These are phyloP conservation scores for Delichon dasypus DNA, from an alignment of 2,797 vertebrate genomes.

Conservation along the genomic window DNA sequence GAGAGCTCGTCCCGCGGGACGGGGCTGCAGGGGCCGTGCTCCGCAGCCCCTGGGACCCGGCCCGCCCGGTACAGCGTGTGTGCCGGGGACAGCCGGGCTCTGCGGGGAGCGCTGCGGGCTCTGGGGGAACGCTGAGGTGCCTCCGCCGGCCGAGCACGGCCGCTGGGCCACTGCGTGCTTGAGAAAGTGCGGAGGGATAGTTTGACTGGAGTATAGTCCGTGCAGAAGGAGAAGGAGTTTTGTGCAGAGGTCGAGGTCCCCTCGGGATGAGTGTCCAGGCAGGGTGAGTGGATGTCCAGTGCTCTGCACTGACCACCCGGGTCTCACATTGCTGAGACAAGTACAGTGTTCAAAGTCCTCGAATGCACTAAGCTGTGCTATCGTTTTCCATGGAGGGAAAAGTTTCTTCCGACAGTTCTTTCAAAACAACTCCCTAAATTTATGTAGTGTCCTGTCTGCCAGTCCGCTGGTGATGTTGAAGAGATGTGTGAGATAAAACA, in stretches of 20 bases:
- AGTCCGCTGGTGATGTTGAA: neutral
- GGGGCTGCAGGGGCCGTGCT: neutral
- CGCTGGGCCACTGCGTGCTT: accelerated
- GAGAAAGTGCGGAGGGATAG: accelerated
- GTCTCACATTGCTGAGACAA: accelerated
- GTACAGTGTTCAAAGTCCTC: accelerated
- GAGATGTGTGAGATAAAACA: neutral
- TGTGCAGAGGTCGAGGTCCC: accelerated
- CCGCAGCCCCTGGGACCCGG: neutral
- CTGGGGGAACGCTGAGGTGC: neutral
- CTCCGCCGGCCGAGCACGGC: neutral
- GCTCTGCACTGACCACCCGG: accelerated
- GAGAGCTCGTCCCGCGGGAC: neutral
- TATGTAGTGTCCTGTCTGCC: accelerated
- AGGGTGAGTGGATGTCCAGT: accelerated
- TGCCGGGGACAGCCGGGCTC: neutral
- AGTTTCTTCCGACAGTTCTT: neutral
- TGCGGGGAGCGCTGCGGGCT: neutral
- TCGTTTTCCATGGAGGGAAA: accelerated
- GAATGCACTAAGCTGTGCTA: accelerated
- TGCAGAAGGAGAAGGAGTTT: neutral
- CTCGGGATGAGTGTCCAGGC: neutral
- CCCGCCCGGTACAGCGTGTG: neutral
- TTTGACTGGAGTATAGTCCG: accelerated
- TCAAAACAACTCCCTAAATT: neutral